Evolutionary conservation across 2,888 invertebrate genomes (phyloP).

Genomic region (Pollenia griseotomentosa): DNA sequence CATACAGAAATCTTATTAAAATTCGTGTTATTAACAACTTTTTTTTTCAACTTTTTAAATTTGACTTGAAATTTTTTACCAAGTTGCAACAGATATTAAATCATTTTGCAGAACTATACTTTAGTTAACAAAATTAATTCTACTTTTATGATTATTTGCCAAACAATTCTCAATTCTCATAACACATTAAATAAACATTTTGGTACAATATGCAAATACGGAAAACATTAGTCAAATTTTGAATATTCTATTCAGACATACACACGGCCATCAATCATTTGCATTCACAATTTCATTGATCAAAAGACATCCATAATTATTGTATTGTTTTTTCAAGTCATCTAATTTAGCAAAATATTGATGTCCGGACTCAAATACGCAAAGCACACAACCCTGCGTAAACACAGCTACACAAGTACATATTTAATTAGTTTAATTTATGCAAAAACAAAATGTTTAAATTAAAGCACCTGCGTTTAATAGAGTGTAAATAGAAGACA

Average conservation of each 20-base stretch:
- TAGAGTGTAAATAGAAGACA: slow-evolving; percentile 37
- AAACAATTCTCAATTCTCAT: slow-evolving; percentile 2
- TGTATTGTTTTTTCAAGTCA: slow-evolving; percentile 49
- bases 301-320: slow-evolving; percentile 53
- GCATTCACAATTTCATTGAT: slow-evolving; percentile 44
- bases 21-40: no score
- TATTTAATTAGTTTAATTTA: slow-evolving; percentile 26
- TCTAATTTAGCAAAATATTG: slow-evolving; percentile 34
- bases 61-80: no score
- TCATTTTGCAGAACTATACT: background rate
- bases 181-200: slow-evolving; percentile 16
- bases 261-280: slow-evolving; percentile 59
- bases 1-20: no score
- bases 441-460: slow-evolving; percentile 23
- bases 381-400: background rate
- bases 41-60: no score
- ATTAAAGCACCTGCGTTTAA: slow-evolving; percentile 53
- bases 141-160: slow-evolving; percentile 5
- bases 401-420: background rate
- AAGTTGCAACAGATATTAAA: no score
- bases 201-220: slow-evolving; percentile 37
- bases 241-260: slow-evolving; percentile 17
- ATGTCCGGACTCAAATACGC: slow-evolving; percentile 25
- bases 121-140: background rate
- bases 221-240: slow-evolving; percentile 39